Base-by-base conservation (phyloP, 53 echinoderm and acorn worm genomes). In the Astropecten irregularis region DNA sequence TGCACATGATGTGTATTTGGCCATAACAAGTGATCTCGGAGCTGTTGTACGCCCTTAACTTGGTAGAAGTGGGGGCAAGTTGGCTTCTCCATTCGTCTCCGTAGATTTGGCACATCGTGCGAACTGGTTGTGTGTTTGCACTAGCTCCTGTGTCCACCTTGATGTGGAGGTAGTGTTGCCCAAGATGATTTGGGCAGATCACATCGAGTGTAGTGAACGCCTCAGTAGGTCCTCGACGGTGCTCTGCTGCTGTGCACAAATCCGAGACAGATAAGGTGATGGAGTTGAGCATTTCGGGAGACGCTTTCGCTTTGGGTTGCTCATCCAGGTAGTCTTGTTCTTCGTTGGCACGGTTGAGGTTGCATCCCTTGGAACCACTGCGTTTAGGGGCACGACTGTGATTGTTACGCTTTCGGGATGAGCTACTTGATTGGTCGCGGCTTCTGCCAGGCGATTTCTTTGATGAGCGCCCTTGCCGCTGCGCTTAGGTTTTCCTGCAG, bases 11-110 rank as follows among this genome's bases (percentile, higher is more conserved):
- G 31, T 36, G 48, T n/a, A 91, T 66, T 0, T 46, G 6, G 32
- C 87, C 87, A 49, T n/a, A n/a, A n/a, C n/a, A n/a, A n/a, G n/a
- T n/a, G n/a, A n/a, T n/a, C n/a, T n/a, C n/a, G n/a, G n/a, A n/a
- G n/a, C 59, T 35, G 39, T 88, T 84, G 58, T 88, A 92, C 19
- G 92, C 92, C 15, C 27, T 92, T 9, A 92, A 55, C 21, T 27
- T 76, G 15, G 77, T 40, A 0, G 15, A 27, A 22, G 90, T 76
- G 14, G 84, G 84, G 42, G 44, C 15, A 3, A 69, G 39, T 1
- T 69, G 61, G 13, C 27, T 40, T 69, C 52, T 66, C 88, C 90
- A 90, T 21, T 35, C 18, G 27, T 83, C 66, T 8, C 68, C 54
- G 25, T 90, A 90, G 28, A 90, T 87, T 19, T 86, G 87, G 11